A percentile compares a stretch with the other conserved stretches of the same genome.
Evolutionary conservation across 2,113 vertebrate species (phyloP).

Genomic region (Passer montanus): DNA sequence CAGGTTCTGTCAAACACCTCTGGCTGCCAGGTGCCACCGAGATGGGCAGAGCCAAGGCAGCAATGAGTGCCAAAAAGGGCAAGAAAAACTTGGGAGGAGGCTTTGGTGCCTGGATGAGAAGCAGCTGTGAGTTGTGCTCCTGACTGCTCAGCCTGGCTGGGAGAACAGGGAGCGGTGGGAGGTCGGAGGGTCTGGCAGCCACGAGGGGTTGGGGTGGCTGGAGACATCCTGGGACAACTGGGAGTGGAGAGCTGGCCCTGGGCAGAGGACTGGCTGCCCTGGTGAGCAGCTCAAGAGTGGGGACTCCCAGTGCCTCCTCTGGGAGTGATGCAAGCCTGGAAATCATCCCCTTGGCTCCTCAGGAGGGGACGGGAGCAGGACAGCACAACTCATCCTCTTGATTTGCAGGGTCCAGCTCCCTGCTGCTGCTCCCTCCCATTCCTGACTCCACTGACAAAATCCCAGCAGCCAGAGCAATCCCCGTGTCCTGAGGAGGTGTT

Average conservation of each 20-base stretch:
- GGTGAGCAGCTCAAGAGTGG: background rate
- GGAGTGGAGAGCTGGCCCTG: fast-evolving
- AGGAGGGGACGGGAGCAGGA: background rate
- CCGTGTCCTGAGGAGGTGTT: background rate
- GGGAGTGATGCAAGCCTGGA: background rate
- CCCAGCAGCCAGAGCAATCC: background rate
- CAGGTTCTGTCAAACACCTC: background rate
- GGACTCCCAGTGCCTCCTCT: background rate
- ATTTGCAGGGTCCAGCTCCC: background rate
- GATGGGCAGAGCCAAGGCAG: background rate
- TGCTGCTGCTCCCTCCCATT: background rate
- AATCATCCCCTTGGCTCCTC: background rate
- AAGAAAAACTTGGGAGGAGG: background rate
- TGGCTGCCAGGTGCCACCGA: background rate
- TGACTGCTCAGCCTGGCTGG: background rate
- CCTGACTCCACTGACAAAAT: background rate
- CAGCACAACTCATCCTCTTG: background rate
- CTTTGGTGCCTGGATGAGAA: background rate
- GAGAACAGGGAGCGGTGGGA: background rate
- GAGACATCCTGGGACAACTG: background rate
- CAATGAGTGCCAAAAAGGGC: background rate
- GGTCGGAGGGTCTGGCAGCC: fast-evolving
- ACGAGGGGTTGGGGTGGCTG: fast-evolving
- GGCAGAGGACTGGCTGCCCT: background rate
- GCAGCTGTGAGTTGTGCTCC: background rate